A percentile compares a stretch with the other conserved stretches of the same genome.
These are phyloP conservation scores for Crax fasciolata DNA, from an alignment of 2,797 vertebrate genomes.

Conservation along the genomic window DNA sequence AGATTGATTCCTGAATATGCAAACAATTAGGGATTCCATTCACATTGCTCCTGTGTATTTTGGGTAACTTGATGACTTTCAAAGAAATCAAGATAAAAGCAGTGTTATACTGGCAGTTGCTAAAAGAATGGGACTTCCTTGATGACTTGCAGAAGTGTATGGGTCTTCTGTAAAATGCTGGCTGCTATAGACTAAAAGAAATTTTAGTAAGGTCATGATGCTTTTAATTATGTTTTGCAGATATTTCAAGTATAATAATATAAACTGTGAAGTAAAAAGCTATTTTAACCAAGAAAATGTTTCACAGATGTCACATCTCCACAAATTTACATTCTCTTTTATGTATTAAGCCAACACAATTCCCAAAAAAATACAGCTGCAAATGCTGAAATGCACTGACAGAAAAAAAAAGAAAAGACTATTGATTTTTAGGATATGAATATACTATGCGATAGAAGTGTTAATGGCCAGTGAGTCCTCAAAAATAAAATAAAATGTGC, in stretches of 20 bases:
- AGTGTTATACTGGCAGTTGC: not conserved
- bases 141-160: not conserved
- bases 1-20: slow-evolving; percentile 36
- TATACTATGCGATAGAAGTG: not conserved
- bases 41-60: not conserved
- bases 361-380: not conserved
- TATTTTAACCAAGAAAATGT: not conserved
- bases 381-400: not conserved
- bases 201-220: not conserved
- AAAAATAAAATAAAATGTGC: not conserved
- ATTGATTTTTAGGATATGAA: not conserved
- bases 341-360: not conserved
- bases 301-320: not conserved
- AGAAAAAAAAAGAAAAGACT: not conserved
- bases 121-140: not conserved
- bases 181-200: not conserved
- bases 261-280: not conserved
- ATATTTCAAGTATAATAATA: not conserved
- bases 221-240: not conserved
- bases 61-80: not conserved
- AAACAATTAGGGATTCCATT: not conserved
- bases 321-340: not conserved
- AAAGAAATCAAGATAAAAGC: not conserved
- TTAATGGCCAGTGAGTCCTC: not conserved
- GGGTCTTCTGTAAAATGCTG: not conserved